These are phyloP conservation scores for Arizona elegans DNA, from an alignment of 2,113 vertebrate species.

Conservation along the genomic window DNA sequence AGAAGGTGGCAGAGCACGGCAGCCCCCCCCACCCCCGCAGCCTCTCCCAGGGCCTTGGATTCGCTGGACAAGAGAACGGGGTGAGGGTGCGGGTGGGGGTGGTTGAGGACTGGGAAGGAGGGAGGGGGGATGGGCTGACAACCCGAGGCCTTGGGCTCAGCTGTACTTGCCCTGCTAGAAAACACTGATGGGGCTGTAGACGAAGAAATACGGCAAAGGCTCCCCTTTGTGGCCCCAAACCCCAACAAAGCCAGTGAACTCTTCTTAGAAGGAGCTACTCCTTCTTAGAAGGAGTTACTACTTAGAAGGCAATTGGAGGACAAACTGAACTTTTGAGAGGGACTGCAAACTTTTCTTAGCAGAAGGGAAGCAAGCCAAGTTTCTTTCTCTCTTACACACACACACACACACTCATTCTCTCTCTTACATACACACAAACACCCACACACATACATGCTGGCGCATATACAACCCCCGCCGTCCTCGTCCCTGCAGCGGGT, in stretches of 20 bases:
- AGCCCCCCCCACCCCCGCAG: background rate
- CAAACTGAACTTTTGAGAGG: background rate
- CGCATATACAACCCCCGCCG: background rate
- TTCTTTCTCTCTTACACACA: background rate
- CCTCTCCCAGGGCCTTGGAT: background rate
- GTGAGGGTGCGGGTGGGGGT: too few relatives aligned
- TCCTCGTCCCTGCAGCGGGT: slow-evolving; percentile 53
- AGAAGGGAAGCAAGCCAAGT: background rate
- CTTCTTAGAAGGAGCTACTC: background rate
- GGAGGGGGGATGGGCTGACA: background rate
- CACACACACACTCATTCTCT: too few relatives aligned
- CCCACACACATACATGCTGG: too few relatives aligned
- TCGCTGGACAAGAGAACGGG: background rate
- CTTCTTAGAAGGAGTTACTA: background rate
- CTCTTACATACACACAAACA: too few relatives aligned
- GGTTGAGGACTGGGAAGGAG: background rate
- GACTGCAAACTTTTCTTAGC: background rate
- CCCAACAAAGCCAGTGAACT: background rate
- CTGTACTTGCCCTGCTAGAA: background rate
- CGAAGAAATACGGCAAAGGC: background rate
- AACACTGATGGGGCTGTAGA: background rate
- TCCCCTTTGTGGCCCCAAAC: background rate
- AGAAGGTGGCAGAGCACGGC: background rate
- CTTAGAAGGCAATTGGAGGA: background rate
- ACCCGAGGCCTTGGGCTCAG: background rate